A percentile compares a stretch with the other conserved stretches of the same genome.
phyloP scores from a whole-genome alignment of 2,113 vertebrate species.

The Dipodomys merriami region DNA sequence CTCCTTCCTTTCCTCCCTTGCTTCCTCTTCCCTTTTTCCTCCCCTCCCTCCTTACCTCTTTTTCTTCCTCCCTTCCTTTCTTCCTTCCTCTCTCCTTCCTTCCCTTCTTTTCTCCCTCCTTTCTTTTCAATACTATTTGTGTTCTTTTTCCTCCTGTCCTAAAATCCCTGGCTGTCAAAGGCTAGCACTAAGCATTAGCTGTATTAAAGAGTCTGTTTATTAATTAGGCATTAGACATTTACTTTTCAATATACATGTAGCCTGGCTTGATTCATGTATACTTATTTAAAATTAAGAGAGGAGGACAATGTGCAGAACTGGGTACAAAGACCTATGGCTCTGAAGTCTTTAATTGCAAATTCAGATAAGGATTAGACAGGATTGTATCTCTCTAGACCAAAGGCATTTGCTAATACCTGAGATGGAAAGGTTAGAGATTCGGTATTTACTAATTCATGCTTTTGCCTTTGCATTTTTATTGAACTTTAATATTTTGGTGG shows the following conservation, averaged over 20 bases:
- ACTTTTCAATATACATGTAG: conserved; percentile 87
- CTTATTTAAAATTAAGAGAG: conserved; percentile 87
- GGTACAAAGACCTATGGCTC: conserved; percentile 86
- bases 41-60: neutral
- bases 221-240: conserved; percentile 87
- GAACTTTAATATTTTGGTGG: conserved; percentile 80
- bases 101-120: too few relatives aligned
- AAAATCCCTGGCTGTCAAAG: conserved; percentile 65
- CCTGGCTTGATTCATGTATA: conserved; percentile 87
- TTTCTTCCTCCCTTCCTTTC: fast-evolving
- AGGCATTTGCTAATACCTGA: conserved; percentile 89
- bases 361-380: conserved; percentile 89
- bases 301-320: conserved; percentile 81
- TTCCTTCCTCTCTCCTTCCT: too few relatives aligned
- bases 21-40: fast-evolving
- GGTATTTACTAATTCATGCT: conserved; percentile 86
- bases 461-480: conserved; percentile 84
- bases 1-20: too few relatives aligned
- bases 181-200: conserved; percentile 76
- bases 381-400: conserved; percentile 87
- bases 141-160: conserved; percentile 61
- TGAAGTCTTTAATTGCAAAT: conserved; percentile 91
- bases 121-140: neutral
- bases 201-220: conserved; percentile 83
- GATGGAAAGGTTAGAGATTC: conserved; percentile 84